These are phyloP conservation scores for Coelopa frigida DNA, from an alignment of 1,140 invertebrate species.

Conservation along the genomic window DNA sequence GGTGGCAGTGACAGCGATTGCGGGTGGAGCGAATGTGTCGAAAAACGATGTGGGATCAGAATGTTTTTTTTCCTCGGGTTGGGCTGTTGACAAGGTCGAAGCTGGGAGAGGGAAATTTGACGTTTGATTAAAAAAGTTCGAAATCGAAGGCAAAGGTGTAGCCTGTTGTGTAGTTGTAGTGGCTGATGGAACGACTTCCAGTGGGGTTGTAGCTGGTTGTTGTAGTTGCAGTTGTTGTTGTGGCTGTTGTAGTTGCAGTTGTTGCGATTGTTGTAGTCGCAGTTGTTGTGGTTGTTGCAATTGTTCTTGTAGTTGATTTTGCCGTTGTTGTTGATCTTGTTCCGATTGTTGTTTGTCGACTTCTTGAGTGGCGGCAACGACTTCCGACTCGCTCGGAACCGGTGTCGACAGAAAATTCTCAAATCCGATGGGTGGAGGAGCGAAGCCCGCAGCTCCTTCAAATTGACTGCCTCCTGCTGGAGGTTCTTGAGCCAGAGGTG, in stretches of 20 bases:
- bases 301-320: conserved; percentile 20
- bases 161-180: too few relatives aligned
- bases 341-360: conserved; percentile 7
- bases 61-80: background rate
- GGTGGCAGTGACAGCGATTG: background rate
- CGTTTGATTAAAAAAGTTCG: conserved; percentile 14
- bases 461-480: background rate
- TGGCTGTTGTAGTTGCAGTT: too few relatives aligned
- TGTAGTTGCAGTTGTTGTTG: too few relatives aligned
- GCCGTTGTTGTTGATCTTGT: too few relatives aligned
- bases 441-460: too few relatives aligned
- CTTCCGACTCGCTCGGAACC: background rate
- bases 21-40: conserved; percentile 14
- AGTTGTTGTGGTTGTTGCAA: too few relatives aligned
- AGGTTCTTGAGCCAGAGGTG: background rate
- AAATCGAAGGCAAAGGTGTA: too few relatives aligned
- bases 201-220: too few relatives aligned
- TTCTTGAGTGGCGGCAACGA: background rate
- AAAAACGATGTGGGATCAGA: conserved; percentile 25
- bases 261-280: too few relatives aligned
- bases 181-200: too few relatives aligned
- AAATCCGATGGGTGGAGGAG: conserved; percentile 25
- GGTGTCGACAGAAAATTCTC: conserved; percentile 15
- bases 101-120: background rate
- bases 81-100: conserved; percentile 4